phyloP scores from a whole-genome alignment of 2,113 vertebrate genomes.

The Cavia aperea region DNA sequence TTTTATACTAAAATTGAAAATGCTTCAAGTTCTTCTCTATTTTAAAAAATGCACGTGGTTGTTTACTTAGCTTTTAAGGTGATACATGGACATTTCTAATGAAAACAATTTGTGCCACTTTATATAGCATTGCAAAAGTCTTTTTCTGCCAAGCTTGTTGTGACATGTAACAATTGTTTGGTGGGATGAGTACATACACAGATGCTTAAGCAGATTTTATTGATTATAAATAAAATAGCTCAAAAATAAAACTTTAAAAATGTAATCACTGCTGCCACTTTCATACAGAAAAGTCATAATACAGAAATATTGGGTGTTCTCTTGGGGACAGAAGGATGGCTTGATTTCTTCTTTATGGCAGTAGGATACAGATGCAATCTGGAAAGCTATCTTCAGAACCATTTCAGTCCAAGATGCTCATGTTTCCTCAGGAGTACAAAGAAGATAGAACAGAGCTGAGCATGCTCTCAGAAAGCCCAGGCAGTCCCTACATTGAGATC shows the following conservation, averaged over 20 bases:
- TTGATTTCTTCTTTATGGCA: neutral
- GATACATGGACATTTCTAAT: constrained; percentile 27
- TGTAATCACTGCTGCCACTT: neutral
- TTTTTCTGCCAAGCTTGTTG: constrained; percentile 50
- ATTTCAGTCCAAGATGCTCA: neutral
- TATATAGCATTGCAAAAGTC: constrained; percentile 45
- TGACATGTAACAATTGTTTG: constrained; percentile 53
- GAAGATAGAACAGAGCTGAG: neutral
- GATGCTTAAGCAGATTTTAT: constrained; percentile 68
- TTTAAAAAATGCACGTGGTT: constrained; percentile 18
- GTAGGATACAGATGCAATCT: neutral
- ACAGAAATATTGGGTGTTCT: neutral
- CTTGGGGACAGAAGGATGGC: neutral
- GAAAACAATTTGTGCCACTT: constrained; percentile 50
- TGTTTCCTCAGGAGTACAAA: neutral
- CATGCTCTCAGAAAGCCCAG: neutral
- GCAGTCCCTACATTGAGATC: neutral
- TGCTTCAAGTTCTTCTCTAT: neutral
- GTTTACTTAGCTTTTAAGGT: constrained; percentile 47
- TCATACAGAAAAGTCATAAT: constrained; percentile 13
- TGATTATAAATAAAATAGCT: constrained; percentile 53
- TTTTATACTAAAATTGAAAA: constrained; percentile 32
- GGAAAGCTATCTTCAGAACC: neutral
- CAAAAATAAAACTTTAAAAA: constrained; percentile 57
- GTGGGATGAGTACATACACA: constrained; percentile 47